These are phyloP conservation scores for Chelonus formosanus DNA, from an alignment of 2,888 invertebrate species.

Conservation along the genomic window DNA sequence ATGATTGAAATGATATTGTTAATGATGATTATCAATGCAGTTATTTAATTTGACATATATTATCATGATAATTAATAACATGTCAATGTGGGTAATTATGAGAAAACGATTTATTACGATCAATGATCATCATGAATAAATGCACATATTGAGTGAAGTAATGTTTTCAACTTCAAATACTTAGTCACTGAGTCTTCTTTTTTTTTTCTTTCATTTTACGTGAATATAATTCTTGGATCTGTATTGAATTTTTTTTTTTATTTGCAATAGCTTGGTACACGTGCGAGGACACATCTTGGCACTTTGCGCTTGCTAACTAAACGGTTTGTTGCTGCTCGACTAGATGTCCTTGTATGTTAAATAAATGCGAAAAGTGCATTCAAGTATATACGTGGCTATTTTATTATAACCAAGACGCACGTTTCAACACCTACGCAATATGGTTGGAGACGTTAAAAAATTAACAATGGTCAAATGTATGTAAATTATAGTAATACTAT, in stretches of 20 bases:
- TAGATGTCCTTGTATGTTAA: constrained; percentile 63
- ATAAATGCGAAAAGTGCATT: constrained; percentile 56
- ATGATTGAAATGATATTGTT: too few relatives aligned
- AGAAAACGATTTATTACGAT: constrained; percentile 53
- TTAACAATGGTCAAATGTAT: background rate
- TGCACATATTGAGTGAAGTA: constrained; percentile 24
- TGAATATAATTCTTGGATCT: background rate
- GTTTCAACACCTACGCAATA: constrained; percentile 46
- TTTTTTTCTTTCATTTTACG: constrained; percentile 27
- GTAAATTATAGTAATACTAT: background rate
- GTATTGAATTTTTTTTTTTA: too few relatives aligned
- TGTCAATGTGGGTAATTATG: constrained; percentile 52
- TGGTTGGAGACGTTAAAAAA: too few relatives aligned
- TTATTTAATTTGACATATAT: constrained; percentile 55
- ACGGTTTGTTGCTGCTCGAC: constrained; percentile 50
- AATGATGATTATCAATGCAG: constrained; percentile 46
- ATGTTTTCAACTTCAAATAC: background rate
- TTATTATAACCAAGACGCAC: constrained; percentile 28
- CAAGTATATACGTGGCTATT: constrained; percentile 30
- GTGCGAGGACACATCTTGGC: constrained; percentile 59
- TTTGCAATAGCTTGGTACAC: constrained; percentile 50
- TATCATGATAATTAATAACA: constrained; percentile 47
- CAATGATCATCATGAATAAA: constrained; percentile 42
- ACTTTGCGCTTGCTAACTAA: constrained; percentile 53
- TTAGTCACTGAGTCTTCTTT: background rate